Conservation (phyloP, 2,797 vertebrate genomes). For the Luscinia luscinia region DNA sequence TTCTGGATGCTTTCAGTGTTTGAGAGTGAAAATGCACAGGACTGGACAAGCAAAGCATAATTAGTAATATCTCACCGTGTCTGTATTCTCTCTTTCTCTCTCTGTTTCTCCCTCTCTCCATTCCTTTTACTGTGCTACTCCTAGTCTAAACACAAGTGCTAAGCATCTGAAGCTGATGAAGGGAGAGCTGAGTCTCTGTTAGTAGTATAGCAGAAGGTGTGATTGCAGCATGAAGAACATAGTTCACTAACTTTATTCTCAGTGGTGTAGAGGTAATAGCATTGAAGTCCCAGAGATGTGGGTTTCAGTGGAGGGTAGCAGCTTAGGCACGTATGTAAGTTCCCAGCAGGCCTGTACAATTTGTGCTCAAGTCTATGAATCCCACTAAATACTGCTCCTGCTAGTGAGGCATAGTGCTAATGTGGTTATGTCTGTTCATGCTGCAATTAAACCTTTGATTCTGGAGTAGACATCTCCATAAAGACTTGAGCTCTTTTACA, state of each 20-base stretch:
- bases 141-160: not conserved
- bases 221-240: not conserved
- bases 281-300: not conserved
- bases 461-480: not conserved
- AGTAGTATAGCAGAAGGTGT: not conserved
- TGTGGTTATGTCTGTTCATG: not conserved
- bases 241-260: not conserved
- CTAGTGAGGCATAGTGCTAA: not conserved
- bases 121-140: not conserved
- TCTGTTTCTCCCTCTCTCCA: not conserved
- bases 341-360: not conserved
- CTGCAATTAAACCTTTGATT: conserved; percentile 23
- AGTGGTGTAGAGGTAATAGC: not conserved
- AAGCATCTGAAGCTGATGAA: not conserved
- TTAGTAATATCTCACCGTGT: not conserved
- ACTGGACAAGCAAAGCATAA: not conserved
- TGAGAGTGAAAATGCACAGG: not conserved
- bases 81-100: not conserved
- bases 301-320: not conserved
- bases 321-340: not conserved
- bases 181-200: not conserved
- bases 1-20: not conserved
- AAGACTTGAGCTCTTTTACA: conserved; percentile 14
- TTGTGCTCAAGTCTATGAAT: not conserved
- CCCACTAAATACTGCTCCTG: not conserved